These are phyloP conservation scores for Molanna angustata DNA, from an alignment of 2,888 invertebrate species.

Conservation along the genomic window DNA sequence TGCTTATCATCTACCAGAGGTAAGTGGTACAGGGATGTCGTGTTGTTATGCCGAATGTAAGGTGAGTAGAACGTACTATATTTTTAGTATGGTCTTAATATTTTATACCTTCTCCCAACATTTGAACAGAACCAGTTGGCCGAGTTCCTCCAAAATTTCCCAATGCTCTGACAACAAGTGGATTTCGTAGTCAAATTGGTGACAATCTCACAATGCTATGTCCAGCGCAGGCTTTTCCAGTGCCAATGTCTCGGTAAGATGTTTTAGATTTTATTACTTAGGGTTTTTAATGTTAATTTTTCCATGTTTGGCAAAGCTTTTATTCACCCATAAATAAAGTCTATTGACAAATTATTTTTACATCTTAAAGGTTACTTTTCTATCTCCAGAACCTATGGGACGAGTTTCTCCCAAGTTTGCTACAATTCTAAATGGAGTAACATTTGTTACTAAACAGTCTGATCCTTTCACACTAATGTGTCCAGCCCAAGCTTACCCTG, in stretches of 20 bases:
- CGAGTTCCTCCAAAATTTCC: slow-evolving; percentile 64
- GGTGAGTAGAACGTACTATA: slow-evolving; percentile 14
- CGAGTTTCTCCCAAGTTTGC: slow-evolving; percentile 67
- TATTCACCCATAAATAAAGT: too few relatives aligned
- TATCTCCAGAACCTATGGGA: slow-evolving; percentile 62
- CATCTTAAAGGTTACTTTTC: slow-evolving; percentile 7
- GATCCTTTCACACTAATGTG: slow-evolving; percentile 58
- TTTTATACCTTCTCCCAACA: slow-evolving; percentile 46
- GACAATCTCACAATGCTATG: slow-evolving; percentile 61
- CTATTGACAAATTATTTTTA: not conserved
- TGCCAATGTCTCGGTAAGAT: slow-evolving; percentile 69
- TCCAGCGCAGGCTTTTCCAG: slow-evolving; percentile 69
- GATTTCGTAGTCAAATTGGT: slow-evolving; percentile 56
- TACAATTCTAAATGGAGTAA: slow-evolving; percentile 59
- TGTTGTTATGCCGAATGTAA: slow-evolving; percentile 4
- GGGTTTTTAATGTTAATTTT: not conserved
- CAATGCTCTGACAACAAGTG: slow-evolving; percentile 59
- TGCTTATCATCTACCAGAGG: slow-evolving; percentile 7
- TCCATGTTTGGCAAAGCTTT: not conserved
- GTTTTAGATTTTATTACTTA: slow-evolving; percentile 9
- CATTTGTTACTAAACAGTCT: slow-evolving; percentile 53
- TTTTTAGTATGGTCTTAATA: not conserved
- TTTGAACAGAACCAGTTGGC: slow-evolving; percentile 63
- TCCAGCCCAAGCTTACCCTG: slow-evolving; percentile 66
- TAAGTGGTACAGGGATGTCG: slow-evolving; percentile 7